Conservation (phyloP, 1,140 invertebrate genomes). For the Pseudomyrmex concolor region DNA sequence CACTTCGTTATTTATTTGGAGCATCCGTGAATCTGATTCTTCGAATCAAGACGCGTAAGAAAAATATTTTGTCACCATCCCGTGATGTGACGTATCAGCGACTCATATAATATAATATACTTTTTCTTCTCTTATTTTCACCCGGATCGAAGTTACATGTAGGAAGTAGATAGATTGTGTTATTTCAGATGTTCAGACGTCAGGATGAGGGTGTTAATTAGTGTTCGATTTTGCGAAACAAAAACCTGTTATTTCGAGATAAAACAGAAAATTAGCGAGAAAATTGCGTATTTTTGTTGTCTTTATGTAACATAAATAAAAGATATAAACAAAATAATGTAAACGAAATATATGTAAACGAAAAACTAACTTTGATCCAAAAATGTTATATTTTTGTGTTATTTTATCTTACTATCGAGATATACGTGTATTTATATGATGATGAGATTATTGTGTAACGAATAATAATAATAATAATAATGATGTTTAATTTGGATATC, state of each 20-base stretch:
- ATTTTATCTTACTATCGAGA: too few species aligned
- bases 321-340: too few species aligned
- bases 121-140: conserved; percentile 27
- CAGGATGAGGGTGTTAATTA: not conserved
- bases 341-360: too few species aligned
- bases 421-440: too few species aligned
- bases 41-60: not conserved
- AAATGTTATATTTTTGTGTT: too few species aligned
- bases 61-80: conserved; percentile 27
- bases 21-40: not conserved
- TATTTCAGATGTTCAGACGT: conserved; percentile 29
- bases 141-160: not conserved
- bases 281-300: not conserved
- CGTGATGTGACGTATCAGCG: not conserved
- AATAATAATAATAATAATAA: too few species aligned
- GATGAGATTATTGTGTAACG: too few species aligned
- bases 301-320: conserved; percentile 3
- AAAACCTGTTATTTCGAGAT: not conserved
- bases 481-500: too few species aligned
- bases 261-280: not conserved
- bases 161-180: conserved; percentile 4
- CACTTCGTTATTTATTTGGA: conserved; percentile 15
- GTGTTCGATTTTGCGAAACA: not conserved
- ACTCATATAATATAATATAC: not conserved
- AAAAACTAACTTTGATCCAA: too few species aligned